Evolutionary conservation across 2,888 invertebrate species (phyloP), one percentile per base, ranked within the genome.

Genomic region (Eupithecia dodoneata): DNA sequence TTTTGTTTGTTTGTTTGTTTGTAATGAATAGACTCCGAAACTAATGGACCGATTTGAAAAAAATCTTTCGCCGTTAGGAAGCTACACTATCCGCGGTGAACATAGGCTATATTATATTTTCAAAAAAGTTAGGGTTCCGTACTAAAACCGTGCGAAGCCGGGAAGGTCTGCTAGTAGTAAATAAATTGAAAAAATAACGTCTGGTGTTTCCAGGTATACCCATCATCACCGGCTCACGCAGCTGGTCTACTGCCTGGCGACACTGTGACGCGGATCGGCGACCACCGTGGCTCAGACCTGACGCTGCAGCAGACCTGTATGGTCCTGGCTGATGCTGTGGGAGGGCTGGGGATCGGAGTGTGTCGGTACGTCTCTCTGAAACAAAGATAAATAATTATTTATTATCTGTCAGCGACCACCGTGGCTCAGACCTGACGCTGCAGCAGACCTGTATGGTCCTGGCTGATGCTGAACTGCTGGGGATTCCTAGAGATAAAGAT

Each of bases 201-300:
- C 6, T 45, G 45, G 5, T 45, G 45, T 52, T 52, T 6, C 13
- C 87, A 99, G 99, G 97, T 99, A 30, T 94, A 96, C 55, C 97
- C 97, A 77, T 97, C 96, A 75, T 97, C 98, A 82, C 95, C 98
- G 63, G 98, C 99, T 0, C 97, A 98, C 87, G 94, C 96, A 82
- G 97, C 97, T 78, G 99, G 99, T 0, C 93, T 99, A 44, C 96
- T 96, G 87, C 96, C 97, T 15, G 98, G 98, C n/a, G 99, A 99
- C 93, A 95, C 97, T 59, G 96, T 99, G 81, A 95, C 98, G 59
- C 96, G 96, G 81, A 96, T 99, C 82, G 97, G 97, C 88, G 97
- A 97, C 78, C 93, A 95, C 59, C 94, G 96, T 71, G 96, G 97
- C 10, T 95, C 96, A 73, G 95, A 95, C 66, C 93, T 98, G 90